These are phyloP conservation scores for Tauraco erythrolophus DNA, from an alignment of 2,113 vertebrate species.

Conservation along the genomic window DNA sequence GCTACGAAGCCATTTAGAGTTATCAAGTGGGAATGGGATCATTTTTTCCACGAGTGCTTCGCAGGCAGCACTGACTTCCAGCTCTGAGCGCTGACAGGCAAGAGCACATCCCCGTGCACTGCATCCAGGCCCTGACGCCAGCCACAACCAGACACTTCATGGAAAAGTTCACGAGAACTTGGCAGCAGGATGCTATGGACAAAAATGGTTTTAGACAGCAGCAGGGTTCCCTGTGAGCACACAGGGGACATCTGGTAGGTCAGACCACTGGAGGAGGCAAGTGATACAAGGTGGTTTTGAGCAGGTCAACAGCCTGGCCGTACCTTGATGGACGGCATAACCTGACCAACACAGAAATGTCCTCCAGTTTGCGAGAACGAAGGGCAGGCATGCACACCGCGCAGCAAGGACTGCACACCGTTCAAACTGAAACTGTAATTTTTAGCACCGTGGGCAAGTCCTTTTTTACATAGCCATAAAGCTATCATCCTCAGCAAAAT, in stretches of 20 bases:
- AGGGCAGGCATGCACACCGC: background rate
- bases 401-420: rapidly evolving
- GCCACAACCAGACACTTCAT: background rate
- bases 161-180: background rate
- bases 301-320: background rate
- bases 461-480: background rate
- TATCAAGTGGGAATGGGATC: background rate
- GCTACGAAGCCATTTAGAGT: background rate
- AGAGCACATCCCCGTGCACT: background rate
- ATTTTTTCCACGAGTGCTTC: rapidly evolving
- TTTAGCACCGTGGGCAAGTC: background rate
- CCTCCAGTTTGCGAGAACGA: background rate
- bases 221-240: background rate
- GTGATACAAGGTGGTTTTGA: background rate
- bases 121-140: background rate
- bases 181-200: background rate
- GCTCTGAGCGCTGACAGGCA: background rate
- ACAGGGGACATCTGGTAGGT: too few relatives aligned
- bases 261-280: background rate
- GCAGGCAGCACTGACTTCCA: background rate
- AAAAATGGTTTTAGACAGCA: background rate
- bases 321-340: background rate
- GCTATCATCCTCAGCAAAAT: background rate
- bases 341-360: rapidly evolving
- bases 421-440: background rate